Evolutionary conservation across 2,113 vertebrate species (phyloP), one percentile per base, ranked within the genome.

Genomic region (Callithrix jacchus): DNA sequence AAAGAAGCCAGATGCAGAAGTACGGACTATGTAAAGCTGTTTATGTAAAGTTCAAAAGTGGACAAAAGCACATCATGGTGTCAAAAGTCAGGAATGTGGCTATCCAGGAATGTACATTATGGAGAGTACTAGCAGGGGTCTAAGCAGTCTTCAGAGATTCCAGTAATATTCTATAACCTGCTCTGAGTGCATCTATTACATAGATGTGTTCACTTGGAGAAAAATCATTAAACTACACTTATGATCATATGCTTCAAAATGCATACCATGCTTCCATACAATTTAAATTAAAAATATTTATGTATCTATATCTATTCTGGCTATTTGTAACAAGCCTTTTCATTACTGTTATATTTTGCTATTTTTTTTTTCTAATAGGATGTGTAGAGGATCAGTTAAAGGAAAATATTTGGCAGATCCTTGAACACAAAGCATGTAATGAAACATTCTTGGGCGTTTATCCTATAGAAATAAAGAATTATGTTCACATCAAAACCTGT

Each of bases 111-210:
- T 40, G 1, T 94, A 13, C 2, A 7, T 64, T 42, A 25, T 6
- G 3, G 2, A 25, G 30, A 9, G 0, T n/a, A 23, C 32, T 49
- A 6, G 0, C 18, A 32, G 6, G 13, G 6, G 16, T 7, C 35
- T 61, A 7, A 70, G 11, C 0, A 13, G 12, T 54, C 8, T 42
- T 58, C 35, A 25, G 40, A 81, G 5, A 54, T 52, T 18, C 8
- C 3, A 3, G 3, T 47, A 52, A 17, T 9, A 21, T 5, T 64
- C n/a, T 71, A 4, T 47, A 37, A 32, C 3, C 27, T 52, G 14
- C 10, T 71, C 10, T 86, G 5, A 17, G 10, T 91, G 61, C 61
- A 64, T 11, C 10, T 70, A 32, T 64, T 64, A 32, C 10, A 30
- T 35, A 23, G 20, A 11, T 40, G 8, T 20, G 12, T 47, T 68